Evolutionary conservation across 1,140 invertebrate genomes (phyloP).

Genomic region (Oscheius sp.): DNA sequence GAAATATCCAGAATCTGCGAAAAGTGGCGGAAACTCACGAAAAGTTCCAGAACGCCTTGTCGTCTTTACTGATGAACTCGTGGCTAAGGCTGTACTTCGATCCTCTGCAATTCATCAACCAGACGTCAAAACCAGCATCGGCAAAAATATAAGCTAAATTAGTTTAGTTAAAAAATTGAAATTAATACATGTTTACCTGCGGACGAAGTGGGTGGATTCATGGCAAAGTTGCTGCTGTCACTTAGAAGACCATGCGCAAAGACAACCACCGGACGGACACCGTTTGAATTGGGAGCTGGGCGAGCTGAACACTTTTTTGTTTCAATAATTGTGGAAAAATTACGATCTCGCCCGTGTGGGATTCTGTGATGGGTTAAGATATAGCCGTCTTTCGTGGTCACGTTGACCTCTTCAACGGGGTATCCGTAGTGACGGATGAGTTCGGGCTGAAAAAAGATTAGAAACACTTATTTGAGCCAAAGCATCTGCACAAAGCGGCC

Average conservation of each 20-base stretch:
- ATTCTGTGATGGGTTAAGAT: conserved; percentile 73
- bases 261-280: conserved; percentile 41
- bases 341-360: conserved; percentile 61
- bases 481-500: too few relatives aligned
- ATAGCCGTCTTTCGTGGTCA: conserved; percentile 73
- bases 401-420: conserved; percentile 68
- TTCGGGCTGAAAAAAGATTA: conserved; percentile 56
- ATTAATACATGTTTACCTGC: not conserved
- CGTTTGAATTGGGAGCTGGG: not conserved
- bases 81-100: conserved; percentile 69
- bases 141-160: conserved; percentile 67
- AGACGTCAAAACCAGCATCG: conserved; percentile 73
- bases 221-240: conserved; percentile 74
- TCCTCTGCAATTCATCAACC: conserved; percentile 71
- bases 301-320: not conserved
- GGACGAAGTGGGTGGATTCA: conserved; percentile 65
- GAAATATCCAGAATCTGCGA: conserved; percentile 38
- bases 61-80: conserved; percentile 40
- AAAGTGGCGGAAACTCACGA: conserved; percentile 18
- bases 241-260: conserved; percentile 76
- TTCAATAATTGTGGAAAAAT: too few relatives aligned
- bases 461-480: too few relatives aligned
- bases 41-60: conserved; percentile 61
- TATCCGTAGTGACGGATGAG: conserved; percentile 65
- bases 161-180: not conserved